A percentile compares a stretch with the other conserved stretches of the same genome.
Evolutionary conservation across 1,140 invertebrate genomes (phyloP).

Genomic region (Dendrolimus kikuchii): DNA sequence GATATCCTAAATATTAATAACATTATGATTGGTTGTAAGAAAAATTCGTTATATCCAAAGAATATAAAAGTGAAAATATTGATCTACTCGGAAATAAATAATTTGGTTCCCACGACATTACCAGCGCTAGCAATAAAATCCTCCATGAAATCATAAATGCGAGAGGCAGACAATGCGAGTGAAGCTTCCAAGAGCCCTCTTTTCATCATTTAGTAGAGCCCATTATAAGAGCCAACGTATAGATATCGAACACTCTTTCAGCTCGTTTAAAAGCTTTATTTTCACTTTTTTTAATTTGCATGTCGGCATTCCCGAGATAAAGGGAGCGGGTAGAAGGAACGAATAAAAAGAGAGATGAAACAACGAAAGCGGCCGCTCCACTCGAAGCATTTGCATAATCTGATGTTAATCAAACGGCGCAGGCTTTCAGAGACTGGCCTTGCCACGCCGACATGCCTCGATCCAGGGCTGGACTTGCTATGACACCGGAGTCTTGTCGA

Average conservation of each 20-base stretch:
- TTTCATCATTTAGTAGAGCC: constrained; percentile 52
- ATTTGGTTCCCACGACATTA: constrained; percentile 27
- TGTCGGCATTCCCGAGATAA: constrained; percentile 62
- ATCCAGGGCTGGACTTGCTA: no score
- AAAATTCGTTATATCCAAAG: background rate
- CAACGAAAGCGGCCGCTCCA: constrained; percentile 59
- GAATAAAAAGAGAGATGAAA: constrained; percentile 59
- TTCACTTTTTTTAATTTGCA: constrained; percentile 55
- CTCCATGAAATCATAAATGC: constrained; percentile 18
- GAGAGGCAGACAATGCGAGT: constrained; percentile 28
- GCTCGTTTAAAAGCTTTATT: constrained; percentile 53
- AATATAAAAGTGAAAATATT: background rate
- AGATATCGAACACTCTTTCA: constrained; percentile 59
- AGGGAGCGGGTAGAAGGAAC: constrained; percentile 44
- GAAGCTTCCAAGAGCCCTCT: constrained; percentile 30
- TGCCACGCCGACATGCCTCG: background rate
- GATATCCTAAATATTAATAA: background rate
- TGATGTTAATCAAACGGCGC: constrained; percentile 65
- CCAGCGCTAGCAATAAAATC: constrained; percentile 14
- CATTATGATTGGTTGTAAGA: background rate
- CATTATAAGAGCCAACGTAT: constrained; percentile 41
- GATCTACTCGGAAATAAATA: background rate
- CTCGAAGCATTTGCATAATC: constrained; percentile 68
- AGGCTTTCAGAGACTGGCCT: constrained; percentile 13
- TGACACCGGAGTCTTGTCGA: no score